phyloP scores from a whole-genome alignment of 2,797 vertebrate genomes.

The Falco concolor region DNA sequence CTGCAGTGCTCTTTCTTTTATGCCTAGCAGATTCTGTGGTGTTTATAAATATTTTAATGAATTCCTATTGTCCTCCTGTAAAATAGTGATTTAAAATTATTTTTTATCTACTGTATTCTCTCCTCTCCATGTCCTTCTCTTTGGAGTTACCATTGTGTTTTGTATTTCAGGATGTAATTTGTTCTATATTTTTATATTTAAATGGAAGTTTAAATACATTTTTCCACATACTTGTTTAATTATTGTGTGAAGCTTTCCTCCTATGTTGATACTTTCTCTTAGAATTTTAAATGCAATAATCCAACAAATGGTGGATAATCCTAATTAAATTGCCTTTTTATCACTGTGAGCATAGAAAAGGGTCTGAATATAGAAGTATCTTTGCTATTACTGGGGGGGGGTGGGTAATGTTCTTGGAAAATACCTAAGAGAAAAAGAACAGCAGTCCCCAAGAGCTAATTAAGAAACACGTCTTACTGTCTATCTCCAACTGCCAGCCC shows the following conservation, averaged over 20 bases:
- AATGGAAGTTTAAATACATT: not conserved
- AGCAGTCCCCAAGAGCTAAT: not conserved
- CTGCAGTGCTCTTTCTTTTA: not conserved
- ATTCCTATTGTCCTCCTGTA: not conserved
- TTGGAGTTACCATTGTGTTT: not conserved
- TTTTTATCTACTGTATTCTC: not conserved
- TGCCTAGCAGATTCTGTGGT: not conserved
- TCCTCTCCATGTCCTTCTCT: not conserved
- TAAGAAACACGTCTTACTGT: not conserved
- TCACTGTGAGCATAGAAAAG: not conserved
- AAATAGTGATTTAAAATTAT: not conserved
- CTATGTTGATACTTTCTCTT: not conserved
- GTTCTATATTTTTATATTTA: not conserved
- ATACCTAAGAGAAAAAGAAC: not conserved
- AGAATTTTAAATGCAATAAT: not conserved
- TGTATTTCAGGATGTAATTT: not conserved
- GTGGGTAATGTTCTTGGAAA: not conserved
- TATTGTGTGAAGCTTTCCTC: not conserved
- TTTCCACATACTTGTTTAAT: not conserved
- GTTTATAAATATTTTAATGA: not conserved
- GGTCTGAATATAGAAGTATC: not conserved
- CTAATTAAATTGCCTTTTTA: not conserved
- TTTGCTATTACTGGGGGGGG: not conserved
- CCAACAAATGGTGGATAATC: not conserved
- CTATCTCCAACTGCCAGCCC: not conserved